A percentile compares a stretch with the other conserved stretches of the same genome.
phyloP scores from a whole-genome alignment of 2,113 vertebrate genomes.

The Phalacrocorax pelagicus region DNA sequence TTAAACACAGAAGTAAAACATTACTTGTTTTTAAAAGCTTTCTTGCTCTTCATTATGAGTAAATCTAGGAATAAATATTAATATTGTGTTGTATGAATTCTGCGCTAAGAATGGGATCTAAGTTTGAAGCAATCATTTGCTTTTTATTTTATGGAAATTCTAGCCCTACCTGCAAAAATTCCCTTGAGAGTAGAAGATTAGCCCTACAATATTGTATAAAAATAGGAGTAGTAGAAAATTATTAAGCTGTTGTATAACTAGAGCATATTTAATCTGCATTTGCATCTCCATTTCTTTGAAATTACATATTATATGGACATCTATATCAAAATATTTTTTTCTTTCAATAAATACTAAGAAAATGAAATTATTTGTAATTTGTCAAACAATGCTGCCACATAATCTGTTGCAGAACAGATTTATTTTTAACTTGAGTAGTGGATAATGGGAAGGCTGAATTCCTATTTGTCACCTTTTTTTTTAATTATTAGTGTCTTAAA shows the following conservation, averaged over 20 bases:
- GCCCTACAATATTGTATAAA: not conserved
- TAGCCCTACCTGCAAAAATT: not conserved
- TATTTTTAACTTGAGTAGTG: not conserved
- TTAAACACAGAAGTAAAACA: not conserved
- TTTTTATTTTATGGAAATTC: not conserved
- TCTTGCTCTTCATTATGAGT: not conserved
- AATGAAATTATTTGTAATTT: slow-evolving; percentile 10
- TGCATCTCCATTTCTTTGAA: not conserved
- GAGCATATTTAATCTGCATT: not conserved
- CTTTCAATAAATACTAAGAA: not conserved
- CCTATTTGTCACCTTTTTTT: not conserved
- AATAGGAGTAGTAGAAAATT: not conserved
- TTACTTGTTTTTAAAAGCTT: not conserved
- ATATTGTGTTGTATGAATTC: not conserved
- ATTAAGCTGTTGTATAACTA: slow-evolving; percentile 6
- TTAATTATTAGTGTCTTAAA: not conserved
- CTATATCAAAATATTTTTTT: not conserved
- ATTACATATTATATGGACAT: not conserved
- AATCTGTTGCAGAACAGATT: not conserved
- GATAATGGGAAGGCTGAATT: not conserved
- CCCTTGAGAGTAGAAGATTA: not conserved
- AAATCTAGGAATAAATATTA: not conserved
- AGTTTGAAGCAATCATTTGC: not conserved
- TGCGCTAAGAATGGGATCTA: not conserved
- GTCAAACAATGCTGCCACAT: not conserved